phyloP scores from a whole-genome alignment of 2,888 invertebrate genomes.

The Amphipyra tragopoginis region DNA sequence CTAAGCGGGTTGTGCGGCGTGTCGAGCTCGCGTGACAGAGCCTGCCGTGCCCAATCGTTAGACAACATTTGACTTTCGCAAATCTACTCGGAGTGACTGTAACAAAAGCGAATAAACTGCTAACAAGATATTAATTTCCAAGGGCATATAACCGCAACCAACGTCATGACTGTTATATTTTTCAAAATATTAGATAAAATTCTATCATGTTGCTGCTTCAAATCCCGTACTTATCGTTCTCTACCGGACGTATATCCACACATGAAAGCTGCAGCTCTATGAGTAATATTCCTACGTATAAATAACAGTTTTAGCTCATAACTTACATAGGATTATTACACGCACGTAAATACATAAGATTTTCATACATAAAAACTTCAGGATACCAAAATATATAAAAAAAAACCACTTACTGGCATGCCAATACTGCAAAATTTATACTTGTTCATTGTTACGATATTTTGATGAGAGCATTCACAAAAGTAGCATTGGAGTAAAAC shows the following conservation, averaged over 20 bases:
- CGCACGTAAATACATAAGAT: not conserved
- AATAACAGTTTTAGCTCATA: constrained; percentile 10
- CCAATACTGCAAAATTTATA: too few species aligned
- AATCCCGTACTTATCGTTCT: constrained; percentile 21
- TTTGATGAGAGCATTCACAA: constrained; percentile 25
- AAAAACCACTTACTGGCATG: too few species aligned
- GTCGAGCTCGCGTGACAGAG: constrained; percentile 78
- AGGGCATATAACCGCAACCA: constrained; percentile 57
- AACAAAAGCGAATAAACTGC: constrained; percentile 75
- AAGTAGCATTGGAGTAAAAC: constrained; percentile 23
- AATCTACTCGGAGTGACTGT: constrained; percentile 75
- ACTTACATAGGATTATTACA: constrained; percentile 2
- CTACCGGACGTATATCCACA: constrained; percentile 10
- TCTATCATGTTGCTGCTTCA: constrained; percentile 6
- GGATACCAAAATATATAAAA: not conserved
- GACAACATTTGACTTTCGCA: constrained; percentile 81
- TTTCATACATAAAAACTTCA: not conserved
- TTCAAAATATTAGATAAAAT: constrained; percentile 20
- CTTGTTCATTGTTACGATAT: constrained; percentile 25
- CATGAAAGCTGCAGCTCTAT: constrained; percentile 29
- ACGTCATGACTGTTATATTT: constrained; percentile 30
- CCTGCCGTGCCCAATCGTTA: constrained; percentile 83
- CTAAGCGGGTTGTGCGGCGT: constrained; percentile 60
- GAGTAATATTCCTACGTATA: constrained; percentile 23
- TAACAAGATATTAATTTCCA: constrained; percentile 75